A percentile compares a stretch with the other conserved stretches of the same genome.
Evolutionary conservation across 1,140 invertebrate genomes (phyloP).

Genomic region (Delia radicum): DNA sequence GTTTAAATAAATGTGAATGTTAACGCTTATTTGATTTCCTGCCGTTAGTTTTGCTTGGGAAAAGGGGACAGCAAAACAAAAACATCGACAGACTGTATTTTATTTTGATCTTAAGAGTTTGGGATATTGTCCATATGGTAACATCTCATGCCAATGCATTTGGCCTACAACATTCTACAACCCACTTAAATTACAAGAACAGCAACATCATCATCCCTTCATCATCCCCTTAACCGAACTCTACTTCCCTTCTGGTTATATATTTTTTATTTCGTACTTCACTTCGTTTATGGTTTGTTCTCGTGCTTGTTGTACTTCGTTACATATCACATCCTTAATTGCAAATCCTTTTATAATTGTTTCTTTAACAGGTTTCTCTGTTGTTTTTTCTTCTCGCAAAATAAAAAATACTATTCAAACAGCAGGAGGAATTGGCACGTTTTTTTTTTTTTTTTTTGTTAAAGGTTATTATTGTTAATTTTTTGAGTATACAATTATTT

Average conservation of each 20-base stretch:
- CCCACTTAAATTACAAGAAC: not conserved
- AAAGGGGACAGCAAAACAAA: not conserved
- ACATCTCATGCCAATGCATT: not conserved
- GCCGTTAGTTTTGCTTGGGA: not conserved
- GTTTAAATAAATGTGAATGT: not conserved
- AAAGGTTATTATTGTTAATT: not conserved
- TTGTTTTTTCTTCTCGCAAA: no score
- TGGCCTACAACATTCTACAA: not conserved
- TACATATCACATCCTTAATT: not conserved
- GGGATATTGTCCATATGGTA: conserved; percentile 7
- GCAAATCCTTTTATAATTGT: conserved; percentile 24
- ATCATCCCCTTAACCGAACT: not conserved
- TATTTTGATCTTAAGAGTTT: not conserved
- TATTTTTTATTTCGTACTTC: not conserved
- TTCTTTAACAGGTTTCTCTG: conserved; percentile 23
- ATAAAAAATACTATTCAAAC: no score
- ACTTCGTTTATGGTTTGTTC: not conserved
- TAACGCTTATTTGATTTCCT: not conserved
- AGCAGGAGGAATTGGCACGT: not conserved
- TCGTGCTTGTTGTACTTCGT: not conserved
- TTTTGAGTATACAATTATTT: not conserved
- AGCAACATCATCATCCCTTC: not conserved
- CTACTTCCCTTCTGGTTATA: no score
- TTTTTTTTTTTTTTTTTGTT: not conserved
- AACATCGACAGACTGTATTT: not conserved